These are phyloP conservation scores for Argyra leucocephala DNA, from an alignment of 2,888 invertebrate genomes.

Conservation along the genomic window DNA sequence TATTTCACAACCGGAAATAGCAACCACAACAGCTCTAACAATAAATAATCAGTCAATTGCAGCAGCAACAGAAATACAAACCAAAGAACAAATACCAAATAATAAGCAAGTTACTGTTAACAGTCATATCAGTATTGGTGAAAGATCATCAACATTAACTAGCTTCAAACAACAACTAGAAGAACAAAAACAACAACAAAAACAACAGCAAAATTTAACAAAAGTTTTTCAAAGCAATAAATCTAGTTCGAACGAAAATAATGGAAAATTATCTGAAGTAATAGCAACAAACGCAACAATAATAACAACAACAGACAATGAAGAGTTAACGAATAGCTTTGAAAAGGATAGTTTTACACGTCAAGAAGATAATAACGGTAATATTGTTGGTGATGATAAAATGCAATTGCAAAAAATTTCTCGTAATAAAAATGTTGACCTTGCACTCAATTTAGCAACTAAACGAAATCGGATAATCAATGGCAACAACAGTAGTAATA, in stretches of 20 bases:
- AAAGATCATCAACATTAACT: background rate
- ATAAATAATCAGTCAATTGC: slow-evolving; percentile 39
- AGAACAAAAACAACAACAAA: slow-evolving; percentile 33
- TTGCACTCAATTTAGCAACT: slow-evolving; percentile 37
- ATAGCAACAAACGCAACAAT: slow-evolving; percentile 9
- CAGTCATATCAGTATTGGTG: slow-evolving; percentile 39
- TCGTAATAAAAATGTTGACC: slow-evolving; percentile 44
- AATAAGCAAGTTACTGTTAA: slow-evolving; percentile 40
- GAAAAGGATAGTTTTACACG: background rate
- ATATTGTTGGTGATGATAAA: background rate
- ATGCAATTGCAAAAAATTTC: slow-evolving; percentile 31
- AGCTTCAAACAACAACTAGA: slow-evolving; percentile 21
- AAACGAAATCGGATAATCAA: too few species aligned
- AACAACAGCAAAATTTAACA: slow-evolving; percentile 16
- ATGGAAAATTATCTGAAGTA: background rate
- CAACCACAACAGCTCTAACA: slow-evolving; percentile 33
- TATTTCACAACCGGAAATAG: too few species aligned
- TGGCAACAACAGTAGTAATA: background rate
- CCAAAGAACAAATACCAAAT: slow-evolving; percentile 14
- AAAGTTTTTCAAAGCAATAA: slow-evolving; percentile 3
- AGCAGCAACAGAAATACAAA: slow-evolving; percentile 21
- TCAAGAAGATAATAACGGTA: background rate
- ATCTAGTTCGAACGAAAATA: background rate
- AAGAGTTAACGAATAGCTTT: background rate
- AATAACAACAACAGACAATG: background rate